phyloP scores from a whole-genome alignment of 2,888 invertebrate species.

The Drosophila diplacantha region DNA sequence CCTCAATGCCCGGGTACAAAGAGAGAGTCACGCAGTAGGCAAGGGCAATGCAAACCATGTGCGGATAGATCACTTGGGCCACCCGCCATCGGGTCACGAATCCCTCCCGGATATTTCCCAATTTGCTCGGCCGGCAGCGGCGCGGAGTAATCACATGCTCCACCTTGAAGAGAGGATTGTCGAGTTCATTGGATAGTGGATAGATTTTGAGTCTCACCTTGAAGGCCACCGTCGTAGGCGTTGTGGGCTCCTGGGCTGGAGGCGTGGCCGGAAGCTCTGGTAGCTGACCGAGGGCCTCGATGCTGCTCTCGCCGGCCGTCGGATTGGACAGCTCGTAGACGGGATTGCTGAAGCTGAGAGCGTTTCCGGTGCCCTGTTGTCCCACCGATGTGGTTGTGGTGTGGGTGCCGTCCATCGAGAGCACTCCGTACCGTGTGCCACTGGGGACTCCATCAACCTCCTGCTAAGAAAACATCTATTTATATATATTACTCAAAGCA shows the following conservation, averaged over 20 bases:
- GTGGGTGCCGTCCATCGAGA: conserved; percentile 83
- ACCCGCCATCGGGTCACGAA: conserved; percentile 85
- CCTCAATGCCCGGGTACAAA: conserved; percentile 93
- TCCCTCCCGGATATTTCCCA: conserved; percentile 76
- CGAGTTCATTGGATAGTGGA: too few species aligned
- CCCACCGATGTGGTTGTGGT: conserved; percentile 80
- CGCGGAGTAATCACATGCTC: conserved; percentile 77
- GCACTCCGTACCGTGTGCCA: conserved; percentile 84
- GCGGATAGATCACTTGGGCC: conserved; percentile 90
- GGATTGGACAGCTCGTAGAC: conserved; percentile 87
- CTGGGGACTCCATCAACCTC: conserved; percentile 80
- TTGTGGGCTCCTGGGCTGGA: conserved; percentile 65
- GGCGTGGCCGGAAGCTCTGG: conserved; percentile 76
- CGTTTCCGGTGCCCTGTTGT: conserved; percentile 79
- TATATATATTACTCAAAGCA: not conserved
- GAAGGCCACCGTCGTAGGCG: conserved; percentile 76
- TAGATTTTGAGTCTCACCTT: conserved; percentile 51
- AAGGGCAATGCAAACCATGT: conserved; percentile 92
- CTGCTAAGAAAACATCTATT: conserved; percentile 78
- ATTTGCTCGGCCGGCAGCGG: conserved; percentile 73
- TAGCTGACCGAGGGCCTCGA: conserved; percentile 75
- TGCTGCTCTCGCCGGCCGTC: conserved; percentile 79
- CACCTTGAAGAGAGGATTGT: conserved; percentile 47
- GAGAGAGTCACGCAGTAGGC: conserved; percentile 94
- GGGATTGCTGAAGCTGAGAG: conserved; percentile 89